Percentiles rank a stretch among this genome's conserved stretches.
Conservation (phyloP, 2,797 vertebrate genomes). For the Perodicticus potto region DNA sequence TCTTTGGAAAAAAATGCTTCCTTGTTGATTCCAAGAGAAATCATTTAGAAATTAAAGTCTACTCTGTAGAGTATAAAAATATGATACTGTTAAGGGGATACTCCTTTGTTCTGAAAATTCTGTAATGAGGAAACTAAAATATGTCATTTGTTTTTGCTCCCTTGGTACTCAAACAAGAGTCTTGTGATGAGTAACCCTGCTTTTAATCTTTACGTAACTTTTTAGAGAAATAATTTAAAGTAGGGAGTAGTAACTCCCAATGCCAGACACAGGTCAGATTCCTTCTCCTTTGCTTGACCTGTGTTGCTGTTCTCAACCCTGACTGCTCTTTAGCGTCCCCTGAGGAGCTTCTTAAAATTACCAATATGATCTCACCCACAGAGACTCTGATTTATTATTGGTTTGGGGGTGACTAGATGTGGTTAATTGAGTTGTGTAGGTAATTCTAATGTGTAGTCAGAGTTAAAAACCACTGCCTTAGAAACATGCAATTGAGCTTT, state of each 20-base stretch:
- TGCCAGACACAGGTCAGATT: background rate
- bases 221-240: slow-evolving; percentile 25
- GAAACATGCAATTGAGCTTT: background rate
- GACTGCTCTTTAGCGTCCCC: background rate
- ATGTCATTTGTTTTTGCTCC: background rate
- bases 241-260: background rate
- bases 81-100: background rate
- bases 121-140: slow-evolving; percentile 29
- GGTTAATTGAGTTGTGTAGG: background rate
- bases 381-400: background rate
- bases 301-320: background rate
- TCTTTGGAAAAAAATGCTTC: background rate
- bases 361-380: background rate
- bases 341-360: background rate
- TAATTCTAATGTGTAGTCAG: background rate
- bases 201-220: slow-evolving; percentile 23
- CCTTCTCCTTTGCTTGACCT: background rate
- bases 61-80: background rate
- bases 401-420: background rate
- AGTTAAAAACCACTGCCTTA: background rate
- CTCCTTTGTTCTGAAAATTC: slow-evolving; percentile 42
- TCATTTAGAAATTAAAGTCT: slow-evolving; percentile 35
- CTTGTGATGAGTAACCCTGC: background rate
- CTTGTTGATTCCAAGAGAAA: slow-evolving; percentile 36
- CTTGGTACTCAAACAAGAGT: background rate